phyloP scores from a whole-genome alignment of 1,140 invertebrate species.

The Eupeodes corollae region DNA sequence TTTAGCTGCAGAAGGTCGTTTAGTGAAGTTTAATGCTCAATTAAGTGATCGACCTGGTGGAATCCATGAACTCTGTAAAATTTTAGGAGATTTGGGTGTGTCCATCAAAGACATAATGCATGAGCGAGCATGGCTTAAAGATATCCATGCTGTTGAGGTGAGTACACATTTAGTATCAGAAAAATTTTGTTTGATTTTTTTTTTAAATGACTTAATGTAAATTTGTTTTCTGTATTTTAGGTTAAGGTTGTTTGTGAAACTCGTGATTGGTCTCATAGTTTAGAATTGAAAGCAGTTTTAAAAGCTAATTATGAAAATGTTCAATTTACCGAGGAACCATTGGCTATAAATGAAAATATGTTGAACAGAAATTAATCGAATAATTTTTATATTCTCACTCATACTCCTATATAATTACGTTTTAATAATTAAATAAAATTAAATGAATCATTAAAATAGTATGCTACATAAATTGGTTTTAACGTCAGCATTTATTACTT shows the following conservation, averaged over 20 bases:
- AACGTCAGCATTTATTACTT: no score
- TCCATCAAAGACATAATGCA: conserved; percentile 92
- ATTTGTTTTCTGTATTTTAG: conserved; percentile 40
- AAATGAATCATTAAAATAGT: no score
- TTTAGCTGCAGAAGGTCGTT: conserved; percentile 73
- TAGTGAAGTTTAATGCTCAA: conserved; percentile 77
- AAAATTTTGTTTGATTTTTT: not conserved
- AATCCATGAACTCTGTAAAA: conserved; percentile 71
- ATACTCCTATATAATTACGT: no score
- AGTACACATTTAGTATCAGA: not conserved
- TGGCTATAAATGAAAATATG: conserved; percentile 36
- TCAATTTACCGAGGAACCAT: conserved; percentile 26
- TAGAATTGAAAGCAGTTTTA: conserved; percentile 51
- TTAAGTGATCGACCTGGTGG: conserved; percentile 78
- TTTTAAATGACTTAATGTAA: no score
- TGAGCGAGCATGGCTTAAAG: conserved; percentile 83
- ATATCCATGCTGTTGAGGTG: conserved; percentile 75
- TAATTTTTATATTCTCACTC: no score
- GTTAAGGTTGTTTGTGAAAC: conserved; percentile 80
- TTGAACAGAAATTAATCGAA: no score
- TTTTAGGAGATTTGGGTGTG: conserved; percentile 65
- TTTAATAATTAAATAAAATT: no score
- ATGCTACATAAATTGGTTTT: no score
- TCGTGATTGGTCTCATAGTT: conserved; percentile 61
- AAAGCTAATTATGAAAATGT: conserved; percentile 48